Percentiles rank a stretch among this genome's conserved stretches.
These are phyloP conservation scores for Sigmodon hispidus DNA, from an alignment of 2,113 vertebrate genomes.

Conservation along the genomic window DNA sequence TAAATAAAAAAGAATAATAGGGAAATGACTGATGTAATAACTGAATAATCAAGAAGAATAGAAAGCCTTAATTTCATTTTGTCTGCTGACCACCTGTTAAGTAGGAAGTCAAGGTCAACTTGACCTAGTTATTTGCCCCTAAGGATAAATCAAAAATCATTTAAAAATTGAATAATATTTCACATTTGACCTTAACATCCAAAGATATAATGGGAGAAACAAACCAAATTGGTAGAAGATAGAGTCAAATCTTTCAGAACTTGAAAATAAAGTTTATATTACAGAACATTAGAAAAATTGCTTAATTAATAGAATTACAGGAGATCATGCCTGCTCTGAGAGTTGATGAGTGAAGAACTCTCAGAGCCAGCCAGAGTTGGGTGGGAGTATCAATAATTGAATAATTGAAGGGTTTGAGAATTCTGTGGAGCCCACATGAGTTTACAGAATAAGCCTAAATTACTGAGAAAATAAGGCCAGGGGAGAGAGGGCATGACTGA, in stretches of 20 bases:
- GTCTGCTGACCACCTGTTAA: conserved; percentile 52
- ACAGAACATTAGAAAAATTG: conserved; percentile 33
- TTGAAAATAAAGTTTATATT: neutral
- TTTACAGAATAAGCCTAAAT: neutral
- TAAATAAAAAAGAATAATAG: conserved; percentile 7
- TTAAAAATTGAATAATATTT: conserved; percentile 35
- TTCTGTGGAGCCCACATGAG: too few relatives aligned
- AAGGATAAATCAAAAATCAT: conserved; percentile 47
- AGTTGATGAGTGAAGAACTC: neutral
- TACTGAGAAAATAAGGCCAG: neutral
- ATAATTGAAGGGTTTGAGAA: neutral
- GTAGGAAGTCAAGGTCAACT: conserved; percentile 30
- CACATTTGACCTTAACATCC: conserved; percentile 40
- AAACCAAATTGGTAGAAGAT: conserved; percentile 24
- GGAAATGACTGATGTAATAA: conserved; percentile 52
- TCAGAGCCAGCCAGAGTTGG: neutral
- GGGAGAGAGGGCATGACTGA: neutral
- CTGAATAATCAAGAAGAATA: conserved; percentile 44
- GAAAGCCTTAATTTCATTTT: conserved; percentile 48
- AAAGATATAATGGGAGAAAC: conserved; percentile 45
- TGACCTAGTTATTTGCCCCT: conserved; percentile 52
- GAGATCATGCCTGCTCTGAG: neutral
- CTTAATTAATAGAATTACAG: conserved; percentile 13
- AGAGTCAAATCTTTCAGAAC: conserved; percentile 21
- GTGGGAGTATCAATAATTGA: too few relatives aligned